These are phyloP conservation scores for Scortum barcoo DNA, from an alignment of 2,113 vertebrate species.

Conservation along the genomic window DNA sequence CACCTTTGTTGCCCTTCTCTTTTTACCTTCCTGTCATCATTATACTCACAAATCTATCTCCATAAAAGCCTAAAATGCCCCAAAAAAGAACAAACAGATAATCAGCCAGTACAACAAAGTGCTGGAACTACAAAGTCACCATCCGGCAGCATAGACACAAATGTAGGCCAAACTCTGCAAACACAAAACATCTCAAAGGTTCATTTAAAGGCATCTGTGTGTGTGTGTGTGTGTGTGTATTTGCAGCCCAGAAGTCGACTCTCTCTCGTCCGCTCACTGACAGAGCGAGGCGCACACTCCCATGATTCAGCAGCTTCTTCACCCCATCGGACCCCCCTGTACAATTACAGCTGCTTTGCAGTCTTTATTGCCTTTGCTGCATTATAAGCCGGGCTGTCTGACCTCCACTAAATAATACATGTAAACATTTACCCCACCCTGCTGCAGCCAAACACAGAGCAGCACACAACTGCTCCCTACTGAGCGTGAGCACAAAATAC, in stretches of 20 bases:
- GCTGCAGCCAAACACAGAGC: slow-evolving; percentile 12
- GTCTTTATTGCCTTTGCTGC: slow-evolving; percentile 46
- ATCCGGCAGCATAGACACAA: background rate
- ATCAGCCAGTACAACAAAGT: background rate
- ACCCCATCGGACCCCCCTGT: slow-evolving; percentile 53
- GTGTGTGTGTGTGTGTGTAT: too few species aligned
- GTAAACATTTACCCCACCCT: slow-evolving; percentile 52
- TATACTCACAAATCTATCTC: background rate
- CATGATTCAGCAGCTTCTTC: slow-evolving; percentile 79
- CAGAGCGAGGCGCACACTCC: background rate
- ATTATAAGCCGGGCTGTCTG: slow-evolving; percentile 47
- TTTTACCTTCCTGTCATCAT: background rate
- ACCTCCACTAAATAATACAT: slow-evolving; percentile 75
- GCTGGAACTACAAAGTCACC: background rate
- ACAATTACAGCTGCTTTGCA: slow-evolving; percentile 52
- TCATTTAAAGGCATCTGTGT: background rate
- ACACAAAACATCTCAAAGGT: background rate
- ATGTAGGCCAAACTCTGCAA: background rate
- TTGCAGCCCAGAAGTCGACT: background rate
- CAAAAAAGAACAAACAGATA: background rate
- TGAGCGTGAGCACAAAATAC: background rate
- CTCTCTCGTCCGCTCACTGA: slow-evolving; percentile 29
- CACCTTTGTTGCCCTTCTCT: background rate
- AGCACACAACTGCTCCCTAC: background rate
- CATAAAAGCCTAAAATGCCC: background rate